Conservation (phyloP, 2,888 invertebrate genomes). For the Leptinotarsa peninsularis region DNA sequence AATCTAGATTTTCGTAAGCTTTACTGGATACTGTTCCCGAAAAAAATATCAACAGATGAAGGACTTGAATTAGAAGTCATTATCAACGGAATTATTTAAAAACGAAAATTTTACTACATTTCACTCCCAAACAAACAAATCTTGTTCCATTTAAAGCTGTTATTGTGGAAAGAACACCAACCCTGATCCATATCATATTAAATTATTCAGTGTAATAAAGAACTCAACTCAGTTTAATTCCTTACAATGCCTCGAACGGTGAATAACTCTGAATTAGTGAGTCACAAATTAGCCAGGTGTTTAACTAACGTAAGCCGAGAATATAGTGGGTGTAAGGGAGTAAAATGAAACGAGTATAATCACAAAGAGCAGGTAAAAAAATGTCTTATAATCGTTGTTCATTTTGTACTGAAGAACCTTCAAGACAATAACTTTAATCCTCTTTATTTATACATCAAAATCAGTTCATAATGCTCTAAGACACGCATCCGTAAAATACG, state of each 20-base stretch:
- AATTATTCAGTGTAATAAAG: conserved; percentile 8
- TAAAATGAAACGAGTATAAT: conserved; percentile 39
- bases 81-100: too few species aligned
- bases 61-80: too few species aligned
- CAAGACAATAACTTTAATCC: conserved; percentile 18
- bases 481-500: neutral
- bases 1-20: too few species aligned
- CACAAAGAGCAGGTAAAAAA: conserved; percentile 48
- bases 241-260: conserved; percentile 25
- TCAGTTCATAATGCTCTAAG: neutral
- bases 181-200: conserved; percentile 2
- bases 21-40: too few species aligned
- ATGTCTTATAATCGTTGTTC: conserved; percentile 30
- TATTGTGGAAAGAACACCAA: neutral
- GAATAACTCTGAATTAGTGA: conserved; percentile 43
- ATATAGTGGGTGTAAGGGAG: conserved; percentile 56
- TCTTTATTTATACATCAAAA: neutral
- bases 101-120: too few species aligned
- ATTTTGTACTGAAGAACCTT: conserved; percentile 24
- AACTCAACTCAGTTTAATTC: conserved; percentile 24
- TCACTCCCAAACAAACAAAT: too few species aligned
- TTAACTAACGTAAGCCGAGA: conserved; percentile 55
- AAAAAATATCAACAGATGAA: too few species aligned
- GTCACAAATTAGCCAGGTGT: conserved; percentile 62
- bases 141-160: neutral